Conservation (phyloP, 2,888 invertebrate species). For the Cryptosula pallasiana region DNA sequence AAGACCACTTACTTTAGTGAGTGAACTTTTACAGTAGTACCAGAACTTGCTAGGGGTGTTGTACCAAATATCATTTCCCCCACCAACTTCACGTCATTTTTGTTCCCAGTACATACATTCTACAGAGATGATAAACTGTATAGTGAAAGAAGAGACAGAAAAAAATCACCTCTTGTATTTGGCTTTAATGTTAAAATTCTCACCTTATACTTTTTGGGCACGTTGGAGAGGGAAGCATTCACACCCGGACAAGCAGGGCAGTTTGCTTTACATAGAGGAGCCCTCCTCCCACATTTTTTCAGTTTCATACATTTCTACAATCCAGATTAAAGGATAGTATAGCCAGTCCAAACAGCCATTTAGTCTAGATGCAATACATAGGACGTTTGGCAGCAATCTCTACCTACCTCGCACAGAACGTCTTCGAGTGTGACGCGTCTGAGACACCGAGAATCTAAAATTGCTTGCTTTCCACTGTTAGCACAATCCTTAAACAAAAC, state of each 20-base stretch:
- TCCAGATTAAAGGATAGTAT: too few species aligned
- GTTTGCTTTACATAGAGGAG: neutral
- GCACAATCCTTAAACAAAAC: slow-evolving; percentile 79
- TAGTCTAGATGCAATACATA: too few species aligned
- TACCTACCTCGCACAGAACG: slow-evolving; percentile 12
- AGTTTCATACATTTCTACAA: neutral
- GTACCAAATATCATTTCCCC: slow-evolving; percentile 91
- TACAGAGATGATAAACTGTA: slow-evolving; percentile 1
- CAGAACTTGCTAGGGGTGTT: slow-evolving; percentile 80
- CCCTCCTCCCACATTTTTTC: neutral
- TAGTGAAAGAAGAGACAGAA: too few species aligned
- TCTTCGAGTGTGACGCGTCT: neutral
- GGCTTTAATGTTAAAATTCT: too few species aligned
- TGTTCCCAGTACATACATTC: slow-evolving; percentile 15
- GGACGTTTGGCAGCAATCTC: too few species aligned
- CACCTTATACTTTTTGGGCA: neutral
- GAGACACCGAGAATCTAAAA: slow-evolving; percentile 68
- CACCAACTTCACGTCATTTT: slow-evolving; percentile 66
- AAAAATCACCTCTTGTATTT: too few species aligned
- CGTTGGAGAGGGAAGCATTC: neutral
- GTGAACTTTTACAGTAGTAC: slow-evolving; percentile 79
- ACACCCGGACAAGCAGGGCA: neutral
- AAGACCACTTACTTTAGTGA: slow-evolving; percentile 56
- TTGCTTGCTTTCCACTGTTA: slow-evolving; percentile 69
- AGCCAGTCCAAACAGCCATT: too few species aligned